A percentile compares a stretch with the other conserved stretches of the same genome.
phyloP scores from a whole-genome alignment of 2,113 vertebrate genomes.

The Actenoides hombroni region DNA sequence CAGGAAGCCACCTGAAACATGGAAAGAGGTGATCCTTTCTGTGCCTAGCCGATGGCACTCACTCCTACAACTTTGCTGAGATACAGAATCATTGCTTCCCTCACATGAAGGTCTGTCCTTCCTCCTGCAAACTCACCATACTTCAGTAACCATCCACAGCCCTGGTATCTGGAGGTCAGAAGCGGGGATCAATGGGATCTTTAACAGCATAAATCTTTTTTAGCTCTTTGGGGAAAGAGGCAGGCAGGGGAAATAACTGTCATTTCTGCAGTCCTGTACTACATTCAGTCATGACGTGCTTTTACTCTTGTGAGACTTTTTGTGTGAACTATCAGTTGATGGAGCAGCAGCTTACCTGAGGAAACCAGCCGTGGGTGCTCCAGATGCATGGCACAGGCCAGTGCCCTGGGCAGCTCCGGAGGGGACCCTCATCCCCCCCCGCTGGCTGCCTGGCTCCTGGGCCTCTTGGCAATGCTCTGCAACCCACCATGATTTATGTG shows the following conservation, averaged over 20 bases:
- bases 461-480: background rate
- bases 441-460: conserved; percentile 41
- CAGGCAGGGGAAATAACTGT: background rate
- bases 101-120: background rate
- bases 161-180: accelerated
- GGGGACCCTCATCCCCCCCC: background rate
- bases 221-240: background rate
- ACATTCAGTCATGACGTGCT: accelerated
- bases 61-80: background rate
- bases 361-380: background rate
- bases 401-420: accelerated
- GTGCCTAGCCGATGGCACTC: background rate
- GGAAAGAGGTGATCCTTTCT: background rate
- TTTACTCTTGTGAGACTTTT: background rate
- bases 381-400: background rate
- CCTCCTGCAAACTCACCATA: background rate
- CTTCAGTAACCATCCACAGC: background rate
- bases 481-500: conserved; percentile 79
- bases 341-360: background rate
- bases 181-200: background rate
- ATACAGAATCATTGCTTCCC: accelerated
- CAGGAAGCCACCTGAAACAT: background rate
- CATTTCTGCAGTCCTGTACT: background rate
- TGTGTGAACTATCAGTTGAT: accelerated
- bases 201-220: background rate